Evolutionary conservation across 2,113 vertebrate species (phyloP).

Genomic region (Lepus europaeus): DNA sequence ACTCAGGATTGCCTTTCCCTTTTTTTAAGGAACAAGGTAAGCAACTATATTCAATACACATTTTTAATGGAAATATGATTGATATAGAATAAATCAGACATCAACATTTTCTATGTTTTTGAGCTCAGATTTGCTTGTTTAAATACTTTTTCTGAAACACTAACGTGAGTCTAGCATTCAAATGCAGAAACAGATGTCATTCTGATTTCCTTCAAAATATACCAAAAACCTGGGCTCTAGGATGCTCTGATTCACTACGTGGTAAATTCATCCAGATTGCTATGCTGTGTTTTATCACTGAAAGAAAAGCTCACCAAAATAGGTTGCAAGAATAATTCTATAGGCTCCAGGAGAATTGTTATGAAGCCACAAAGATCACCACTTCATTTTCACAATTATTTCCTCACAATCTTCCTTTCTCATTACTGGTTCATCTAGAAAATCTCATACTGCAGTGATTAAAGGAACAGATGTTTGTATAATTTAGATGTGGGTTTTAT

Average conservation of each 20-base stretch:
- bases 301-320: too few species aligned
- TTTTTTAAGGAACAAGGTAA: not conserved
- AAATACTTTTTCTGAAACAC: not conserved
- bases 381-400: too few species aligned
- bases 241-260: not conserved
- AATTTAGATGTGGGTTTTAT: too few species aligned
- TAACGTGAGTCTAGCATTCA: not conserved
- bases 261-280: not conserved
- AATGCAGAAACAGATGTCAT: not conserved
- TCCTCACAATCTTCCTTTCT: too few species aligned
- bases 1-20: not conserved
- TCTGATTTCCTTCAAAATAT: not conserved
- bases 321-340: too few species aligned
- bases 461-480: too few species aligned
- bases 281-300: too few species aligned
- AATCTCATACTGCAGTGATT: too few species aligned
- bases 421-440: too few species aligned
- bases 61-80: not conserved
- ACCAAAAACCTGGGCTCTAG: not conserved
- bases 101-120: not conserved
- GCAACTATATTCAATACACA: not conserved
- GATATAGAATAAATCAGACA: not conserved
- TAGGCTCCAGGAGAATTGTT: too few species aligned
- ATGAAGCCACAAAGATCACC: too few species aligned
- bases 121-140: not conserved